Conservation (phyloP, 1,140 invertebrate genomes). For the Drosophila kohkoa region DNA sequence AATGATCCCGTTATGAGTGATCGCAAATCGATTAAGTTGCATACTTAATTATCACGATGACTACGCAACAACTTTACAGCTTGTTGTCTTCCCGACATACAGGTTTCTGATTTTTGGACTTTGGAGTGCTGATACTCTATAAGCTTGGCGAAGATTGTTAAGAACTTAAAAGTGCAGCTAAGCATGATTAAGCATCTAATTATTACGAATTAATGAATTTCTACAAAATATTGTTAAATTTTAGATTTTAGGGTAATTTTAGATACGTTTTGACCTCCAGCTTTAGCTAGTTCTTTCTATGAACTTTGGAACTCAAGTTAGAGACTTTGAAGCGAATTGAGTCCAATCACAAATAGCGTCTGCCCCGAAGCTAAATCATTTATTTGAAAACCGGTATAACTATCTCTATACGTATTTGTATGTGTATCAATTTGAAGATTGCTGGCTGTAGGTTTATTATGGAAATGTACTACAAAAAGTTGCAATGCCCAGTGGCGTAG, state of each 20-base stretch:
- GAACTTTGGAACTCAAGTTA: conserved; percentile 23
- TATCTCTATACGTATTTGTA: not conserved
- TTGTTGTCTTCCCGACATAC: not conserved
- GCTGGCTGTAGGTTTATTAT: conserved; percentile 18
- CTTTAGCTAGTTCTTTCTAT: conserved; percentile 22
- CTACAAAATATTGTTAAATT: not conserved
- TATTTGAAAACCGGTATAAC: conserved; percentile 35
- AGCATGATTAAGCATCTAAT: not conserved
- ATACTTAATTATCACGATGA: conserved; percentile 10
- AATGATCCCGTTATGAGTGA: not conserved
- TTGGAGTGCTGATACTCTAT: conserved; percentile 20
- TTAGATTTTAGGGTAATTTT: conserved; percentile 1
- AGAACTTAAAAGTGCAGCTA: not conserved
- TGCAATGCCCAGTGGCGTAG: conserved; percentile 1
- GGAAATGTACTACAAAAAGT: conserved; percentile 16
- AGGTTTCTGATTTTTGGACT: conserved; percentile 27
- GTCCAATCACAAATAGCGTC: conserved; percentile 19
- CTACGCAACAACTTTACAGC: conserved; percentile 4
- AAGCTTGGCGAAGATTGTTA: not conserved
- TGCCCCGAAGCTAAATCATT: conserved; percentile 29
- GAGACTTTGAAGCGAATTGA: conserved; percentile 27
- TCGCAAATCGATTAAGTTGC: conserved; percentile 18
- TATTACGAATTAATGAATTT: not conserved
- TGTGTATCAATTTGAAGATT: conserved; percentile 15
- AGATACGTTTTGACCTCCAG: not conserved